phyloP scores from a whole-genome alignment of 2,888 invertebrate genomes.

The Pterostichus madidus region DNA sequence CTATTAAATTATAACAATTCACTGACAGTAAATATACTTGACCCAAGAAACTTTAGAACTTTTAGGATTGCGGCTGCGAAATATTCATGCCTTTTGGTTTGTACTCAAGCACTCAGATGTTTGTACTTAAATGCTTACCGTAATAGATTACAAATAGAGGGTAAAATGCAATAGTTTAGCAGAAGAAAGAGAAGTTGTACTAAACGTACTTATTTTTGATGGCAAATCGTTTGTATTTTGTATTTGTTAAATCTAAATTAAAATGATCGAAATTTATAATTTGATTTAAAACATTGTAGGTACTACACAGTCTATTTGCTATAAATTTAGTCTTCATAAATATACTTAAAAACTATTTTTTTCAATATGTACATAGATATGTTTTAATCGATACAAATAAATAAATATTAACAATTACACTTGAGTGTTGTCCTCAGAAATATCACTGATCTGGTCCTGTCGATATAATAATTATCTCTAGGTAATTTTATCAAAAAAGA shows the following conservation, averaged over 20 bases:
- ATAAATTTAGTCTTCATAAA: constrained; percentile 67
- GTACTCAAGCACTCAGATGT: constrained; percentile 4
- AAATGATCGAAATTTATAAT: constrained; percentile 66
- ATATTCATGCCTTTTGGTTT: constrained; percentile 2
- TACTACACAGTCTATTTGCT: constrained; percentile 67
- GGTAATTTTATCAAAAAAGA: constrained; percentile 66
- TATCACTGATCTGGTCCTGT: constrained; percentile 67
- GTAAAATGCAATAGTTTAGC: neutral
- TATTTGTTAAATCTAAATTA: constrained; percentile 66
- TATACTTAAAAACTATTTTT: constrained; percentile 67
- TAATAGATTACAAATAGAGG: neutral
- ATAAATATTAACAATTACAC: constrained; percentile 67
- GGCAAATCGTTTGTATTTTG: constrained; percentile 64
- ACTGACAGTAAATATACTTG: no score
- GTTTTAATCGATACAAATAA: constrained; percentile 67
- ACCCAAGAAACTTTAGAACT: constrained; percentile 1
- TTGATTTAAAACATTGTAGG: constrained; percentile 67
- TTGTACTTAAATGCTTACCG: neutral
- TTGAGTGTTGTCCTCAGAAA: constrained; percentile 67
- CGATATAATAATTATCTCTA: constrained; percentile 67
- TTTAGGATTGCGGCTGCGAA: neutral
- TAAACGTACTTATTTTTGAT: constrained; percentile 56
- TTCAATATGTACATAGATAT: constrained; percentile 67
- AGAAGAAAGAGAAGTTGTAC: constrained; percentile 31
- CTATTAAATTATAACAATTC: no score